Conservation (phyloP, 2,113 vertebrate species). For the Turdus rufiventris region DNA sequence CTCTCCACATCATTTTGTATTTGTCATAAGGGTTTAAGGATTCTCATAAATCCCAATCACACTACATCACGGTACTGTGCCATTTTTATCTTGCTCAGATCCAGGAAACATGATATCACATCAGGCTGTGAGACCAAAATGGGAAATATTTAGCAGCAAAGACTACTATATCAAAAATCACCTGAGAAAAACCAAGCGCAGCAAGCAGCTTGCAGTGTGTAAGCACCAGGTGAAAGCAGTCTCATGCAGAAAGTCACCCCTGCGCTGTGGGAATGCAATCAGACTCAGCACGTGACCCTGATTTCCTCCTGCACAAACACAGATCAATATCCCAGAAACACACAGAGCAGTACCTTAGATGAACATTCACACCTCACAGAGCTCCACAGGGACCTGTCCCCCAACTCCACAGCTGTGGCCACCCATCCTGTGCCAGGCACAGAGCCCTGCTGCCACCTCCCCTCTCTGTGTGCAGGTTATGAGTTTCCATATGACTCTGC, state of each 20-base stretch:
- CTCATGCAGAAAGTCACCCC: neutral
- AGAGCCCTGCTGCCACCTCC: neutral
- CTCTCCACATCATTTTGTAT: neutral
- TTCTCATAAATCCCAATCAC: neutral
- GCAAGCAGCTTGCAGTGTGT: neutral
- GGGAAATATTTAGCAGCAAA: neutral
- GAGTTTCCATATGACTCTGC: accelerated
- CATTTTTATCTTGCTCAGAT: neutral
- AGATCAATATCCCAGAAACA: neutral
- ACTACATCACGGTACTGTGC: neutral
- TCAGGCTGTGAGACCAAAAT: neutral
- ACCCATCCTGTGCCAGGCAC: neutral
- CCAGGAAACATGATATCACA: neutral
- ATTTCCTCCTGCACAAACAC: neutral
- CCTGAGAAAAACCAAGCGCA: neutral
- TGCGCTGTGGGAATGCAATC: neutral
- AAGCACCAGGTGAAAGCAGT: neutral
- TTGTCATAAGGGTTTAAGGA: neutral
- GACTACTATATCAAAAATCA: neutral
- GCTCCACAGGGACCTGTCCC: neutral
- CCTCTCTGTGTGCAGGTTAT: neutral
- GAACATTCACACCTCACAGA: neutral
- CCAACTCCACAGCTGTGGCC: accelerated
- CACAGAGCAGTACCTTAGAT: neutral
- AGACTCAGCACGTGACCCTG: neutral